Percentiles rank a stretch among this genome's conserved stretches.
Evolutionary conservation across 2,888 invertebrate species (phyloP).

Genomic region (Calliscelio sp.): DNA sequence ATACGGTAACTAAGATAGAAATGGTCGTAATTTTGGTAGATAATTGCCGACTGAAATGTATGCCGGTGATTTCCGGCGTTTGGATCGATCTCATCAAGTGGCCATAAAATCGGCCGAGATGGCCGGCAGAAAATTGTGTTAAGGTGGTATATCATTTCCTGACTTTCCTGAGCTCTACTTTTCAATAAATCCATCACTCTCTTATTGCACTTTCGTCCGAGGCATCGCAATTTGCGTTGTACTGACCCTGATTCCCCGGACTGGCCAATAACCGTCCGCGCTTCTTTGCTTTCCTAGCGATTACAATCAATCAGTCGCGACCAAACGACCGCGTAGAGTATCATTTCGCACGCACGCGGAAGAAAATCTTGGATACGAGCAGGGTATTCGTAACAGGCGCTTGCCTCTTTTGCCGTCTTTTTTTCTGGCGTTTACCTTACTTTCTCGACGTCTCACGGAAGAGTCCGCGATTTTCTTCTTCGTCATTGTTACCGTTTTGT

Average conservation of each 20-base stretch:
- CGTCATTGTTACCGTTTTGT: not conserved
- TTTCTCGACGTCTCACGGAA: slow-evolving; percentile 60
- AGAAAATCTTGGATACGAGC: slow-evolving; percentile 45
- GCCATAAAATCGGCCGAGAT: not conserved
- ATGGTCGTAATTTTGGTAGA: too few species aligned
- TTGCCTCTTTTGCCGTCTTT: slow-evolving; percentile 45
- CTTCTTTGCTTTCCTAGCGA: slow-evolving; percentile 43
- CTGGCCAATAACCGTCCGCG: slow-evolving; percentile 30
- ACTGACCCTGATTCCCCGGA: slow-evolving; percentile 52
- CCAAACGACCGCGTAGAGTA: slow-evolving; percentile 29
- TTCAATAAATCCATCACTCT: slow-evolving; percentile 58
- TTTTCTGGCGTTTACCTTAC: slow-evolving; percentile 44
- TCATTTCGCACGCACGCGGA: slow-evolving; percentile 67
- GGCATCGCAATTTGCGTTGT: slow-evolving; percentile 50
- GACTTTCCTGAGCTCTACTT: slow-evolving; percentile 69
- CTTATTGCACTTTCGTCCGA: slow-evolving; percentile 63
- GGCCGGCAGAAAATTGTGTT: slow-evolving; percentile 33
- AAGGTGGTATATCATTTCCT: slow-evolving; percentile 43
- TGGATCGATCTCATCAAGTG: too few species aligned
- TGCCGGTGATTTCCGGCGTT: too few species aligned
- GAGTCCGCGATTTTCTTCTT: slow-evolving; percentile 25
- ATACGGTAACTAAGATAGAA: too few species aligned
- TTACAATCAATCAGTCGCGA: slow-evolving; percentile 54
- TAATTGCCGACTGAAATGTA: too few species aligned
- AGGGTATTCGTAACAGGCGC: slow-evolving; percentile 38